Conservation (phyloP, 2,113 vertebrate species). For the Psilopsiagon aymara region DNA sequence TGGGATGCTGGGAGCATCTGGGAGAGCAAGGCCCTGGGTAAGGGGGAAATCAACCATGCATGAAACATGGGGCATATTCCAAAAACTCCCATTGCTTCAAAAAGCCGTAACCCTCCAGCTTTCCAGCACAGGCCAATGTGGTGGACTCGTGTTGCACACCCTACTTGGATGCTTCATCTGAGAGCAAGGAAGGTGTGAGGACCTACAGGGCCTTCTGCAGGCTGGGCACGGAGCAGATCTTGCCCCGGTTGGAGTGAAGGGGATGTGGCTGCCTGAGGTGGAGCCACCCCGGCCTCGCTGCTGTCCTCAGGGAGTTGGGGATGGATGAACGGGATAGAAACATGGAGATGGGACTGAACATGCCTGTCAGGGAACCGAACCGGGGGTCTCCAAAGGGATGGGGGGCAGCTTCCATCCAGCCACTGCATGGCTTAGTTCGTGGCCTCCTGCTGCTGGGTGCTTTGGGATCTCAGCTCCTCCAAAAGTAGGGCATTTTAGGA, state of each 20-base stretch:
- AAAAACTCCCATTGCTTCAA: neutral
- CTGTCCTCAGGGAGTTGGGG: neutral
- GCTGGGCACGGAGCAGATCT: neutral
- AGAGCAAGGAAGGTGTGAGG: neutral
- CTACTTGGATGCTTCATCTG: neutral
- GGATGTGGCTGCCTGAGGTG: neutral
- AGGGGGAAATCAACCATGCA: neutral
- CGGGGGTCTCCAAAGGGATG: neutral
- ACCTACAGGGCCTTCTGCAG: fast-evolving
- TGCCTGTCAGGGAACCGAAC: neutral
- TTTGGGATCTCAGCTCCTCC: neutral
- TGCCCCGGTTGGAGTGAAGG: fast-evolving
- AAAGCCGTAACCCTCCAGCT: neutral
- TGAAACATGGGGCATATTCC: neutral
- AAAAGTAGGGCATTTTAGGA: neutral
- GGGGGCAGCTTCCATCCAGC: neutral
- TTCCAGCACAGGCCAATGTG: neutral
- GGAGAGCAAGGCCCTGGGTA: neutral
- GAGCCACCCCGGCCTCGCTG: fast-evolving
- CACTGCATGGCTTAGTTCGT: neutral
- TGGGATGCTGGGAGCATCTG: neutral
- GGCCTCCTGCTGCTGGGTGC: slow-evolving; percentile 3
- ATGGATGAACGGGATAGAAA: neutral
- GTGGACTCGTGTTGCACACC: neutral
- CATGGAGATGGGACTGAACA: neutral